These are phyloP conservation scores for Pogoniulus pusillus DNA, from an alignment of 2,797 vertebrate genomes.

Conservation along the genomic window DNA sequence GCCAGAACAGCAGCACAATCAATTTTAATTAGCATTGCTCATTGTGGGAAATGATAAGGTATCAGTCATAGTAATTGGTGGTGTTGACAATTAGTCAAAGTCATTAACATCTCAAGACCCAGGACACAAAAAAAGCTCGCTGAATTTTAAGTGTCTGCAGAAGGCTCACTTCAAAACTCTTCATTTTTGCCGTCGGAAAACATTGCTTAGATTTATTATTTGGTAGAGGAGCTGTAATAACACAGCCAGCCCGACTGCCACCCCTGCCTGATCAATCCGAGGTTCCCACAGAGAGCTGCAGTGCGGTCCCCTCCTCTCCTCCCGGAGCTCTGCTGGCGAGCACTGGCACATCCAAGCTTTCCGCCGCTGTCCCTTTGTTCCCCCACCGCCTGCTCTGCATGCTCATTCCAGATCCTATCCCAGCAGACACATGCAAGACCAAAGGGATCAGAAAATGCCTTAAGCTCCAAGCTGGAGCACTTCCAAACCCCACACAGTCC, in stretches of 20 bases:
- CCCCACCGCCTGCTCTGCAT: neutral
- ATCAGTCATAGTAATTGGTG: slow-evolving; percentile 83
- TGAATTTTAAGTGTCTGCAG: slow-evolving; percentile 65
- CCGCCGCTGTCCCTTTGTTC: neutral
- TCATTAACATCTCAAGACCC: slow-evolving; percentile 81
- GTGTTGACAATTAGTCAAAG: slow-evolving; percentile 84
- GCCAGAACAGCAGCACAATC: slow-evolving; percentile 79
- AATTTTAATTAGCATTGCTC: slow-evolving; percentile 85
- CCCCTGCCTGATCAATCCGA: accelerated
- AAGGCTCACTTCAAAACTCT: slow-evolving; percentile 15
- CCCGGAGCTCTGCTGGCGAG: neutral
- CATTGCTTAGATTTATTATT: neutral
- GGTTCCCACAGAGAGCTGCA: neutral
- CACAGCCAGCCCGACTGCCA: neutral
- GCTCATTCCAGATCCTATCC: neutral
- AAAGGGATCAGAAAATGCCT: neutral
- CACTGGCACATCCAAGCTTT: accelerated
- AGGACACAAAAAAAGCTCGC: slow-evolving; percentile 65
- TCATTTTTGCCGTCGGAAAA: slow-evolving; percentile 28
- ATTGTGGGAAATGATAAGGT: slow-evolving; percentile 82
- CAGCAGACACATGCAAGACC: neutral
- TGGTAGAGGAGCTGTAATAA: neutral
- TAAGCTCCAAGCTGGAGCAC: neutral
- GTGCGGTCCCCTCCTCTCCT: neutral
- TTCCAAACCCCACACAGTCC: neutral